A percentile compares a stretch with the other conserved stretches of the same genome.
phyloP scores from a whole-genome alignment of 2,797 vertebrate genomes.

The Crypturellus tataupa region DNA sequence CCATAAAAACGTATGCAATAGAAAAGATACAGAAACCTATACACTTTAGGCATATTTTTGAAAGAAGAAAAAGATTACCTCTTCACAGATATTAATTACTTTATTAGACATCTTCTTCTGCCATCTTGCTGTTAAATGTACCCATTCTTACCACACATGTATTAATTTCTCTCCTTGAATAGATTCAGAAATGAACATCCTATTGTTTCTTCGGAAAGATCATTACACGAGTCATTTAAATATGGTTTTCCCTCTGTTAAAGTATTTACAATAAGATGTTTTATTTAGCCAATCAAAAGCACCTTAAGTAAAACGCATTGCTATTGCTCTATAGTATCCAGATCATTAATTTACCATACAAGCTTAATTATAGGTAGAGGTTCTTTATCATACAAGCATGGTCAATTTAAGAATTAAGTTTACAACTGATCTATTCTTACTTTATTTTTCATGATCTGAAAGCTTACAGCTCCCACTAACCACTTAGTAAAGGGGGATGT shows the following conservation, averaged over 20 bases:
- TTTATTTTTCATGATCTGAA: conserved; percentile 11
- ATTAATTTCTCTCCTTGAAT: conserved; percentile 12
- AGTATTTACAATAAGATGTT: conserved; percentile 33
- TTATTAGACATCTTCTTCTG: background rate
- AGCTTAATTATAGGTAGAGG: background rate
- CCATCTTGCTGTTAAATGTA: conserved; percentile 2
- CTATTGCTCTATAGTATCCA: background rate
- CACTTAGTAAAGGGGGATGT: background rate
- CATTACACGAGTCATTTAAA: background rate
- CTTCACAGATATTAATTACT: background rate
- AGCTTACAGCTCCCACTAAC: background rate
- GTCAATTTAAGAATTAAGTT: background rate
- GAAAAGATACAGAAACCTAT: background rate
- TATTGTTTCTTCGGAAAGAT: conserved; percentile 16
- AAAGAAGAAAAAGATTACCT: background rate
- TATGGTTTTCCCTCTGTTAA: background rate
- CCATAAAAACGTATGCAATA: background rate
- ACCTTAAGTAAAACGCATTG: background rate
- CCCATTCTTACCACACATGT: background rate
- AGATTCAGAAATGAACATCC: conserved; percentile 4
- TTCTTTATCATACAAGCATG: background rate
- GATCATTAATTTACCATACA: conserved; percentile 32
- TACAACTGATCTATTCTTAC: background rate
- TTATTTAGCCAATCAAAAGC: background rate
- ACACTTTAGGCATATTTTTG: background rate